Evolutionary conservation across 2,797 vertebrate species (phyloP).

Genomic region (Australoheros facetus): DNA sequence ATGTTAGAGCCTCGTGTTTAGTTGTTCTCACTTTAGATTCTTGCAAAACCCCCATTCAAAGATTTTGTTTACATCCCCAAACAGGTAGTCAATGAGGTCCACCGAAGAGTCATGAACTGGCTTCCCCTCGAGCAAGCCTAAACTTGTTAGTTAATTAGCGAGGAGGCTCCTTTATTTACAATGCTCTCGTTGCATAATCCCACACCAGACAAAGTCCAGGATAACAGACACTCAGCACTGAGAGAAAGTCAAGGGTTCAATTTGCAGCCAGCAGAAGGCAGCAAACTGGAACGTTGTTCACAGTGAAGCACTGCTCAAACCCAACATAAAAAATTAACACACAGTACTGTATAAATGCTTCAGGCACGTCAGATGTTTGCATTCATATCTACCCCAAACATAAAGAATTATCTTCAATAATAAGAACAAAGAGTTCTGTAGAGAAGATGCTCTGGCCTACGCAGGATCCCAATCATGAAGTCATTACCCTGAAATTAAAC

Average conservation of each 20-base stretch:
- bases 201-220: conserved; percentile 52
- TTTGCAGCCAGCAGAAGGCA: conserved; percentile 29
- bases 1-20: background rate
- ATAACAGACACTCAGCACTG: conserved; percentile 20
- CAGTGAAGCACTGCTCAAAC: background rate
- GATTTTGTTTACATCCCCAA: background rate
- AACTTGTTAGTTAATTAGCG: conserved; percentile 60
- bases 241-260: conserved; percentile 53
- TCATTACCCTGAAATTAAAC: background rate
- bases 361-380: background rate
- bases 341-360: background rate
- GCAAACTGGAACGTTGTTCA: conserved; percentile 17
- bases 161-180: conserved; percentile 46
- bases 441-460: background rate
- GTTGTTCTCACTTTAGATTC: background rate
- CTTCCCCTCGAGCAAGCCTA: conserved; percentile 28
- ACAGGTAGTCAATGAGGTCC: background rate
- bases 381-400: background rate
- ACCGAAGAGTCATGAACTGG: conserved; percentile 16
- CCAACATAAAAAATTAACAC: background rate
- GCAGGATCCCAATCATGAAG: background rate
- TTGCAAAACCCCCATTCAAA: background rate
- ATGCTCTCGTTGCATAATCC: conserved; percentile 56
- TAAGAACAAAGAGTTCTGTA: background rate
- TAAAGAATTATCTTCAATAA: background rate